These are phyloP conservation scores for Phalangium opilio DNA, from an alignment of 2,888 invertebrate genomes.

Conservation along the genomic window DNA sequence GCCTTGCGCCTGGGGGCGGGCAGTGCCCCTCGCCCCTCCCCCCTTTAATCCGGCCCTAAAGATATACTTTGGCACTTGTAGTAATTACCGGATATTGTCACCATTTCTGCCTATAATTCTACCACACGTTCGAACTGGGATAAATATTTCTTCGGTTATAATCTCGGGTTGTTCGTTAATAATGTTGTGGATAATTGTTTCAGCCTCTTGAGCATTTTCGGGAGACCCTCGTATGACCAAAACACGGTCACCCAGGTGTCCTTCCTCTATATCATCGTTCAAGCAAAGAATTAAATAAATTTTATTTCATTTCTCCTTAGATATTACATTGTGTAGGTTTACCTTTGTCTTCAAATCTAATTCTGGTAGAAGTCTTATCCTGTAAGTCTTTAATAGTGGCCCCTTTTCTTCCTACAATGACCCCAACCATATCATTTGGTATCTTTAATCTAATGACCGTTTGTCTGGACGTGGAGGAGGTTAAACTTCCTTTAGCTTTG, in stretches of 20 bases:
- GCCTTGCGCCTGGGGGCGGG: too few species aligned
- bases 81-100: constrained; percentile 39
- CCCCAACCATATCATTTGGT: constrained; percentile 31
- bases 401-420: constrained; percentile 49
- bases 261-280: too few species aligned
- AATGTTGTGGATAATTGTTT: constrained; percentile 50
- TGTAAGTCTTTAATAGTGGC: constrained; percentile 59
- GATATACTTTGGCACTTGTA: background rate
- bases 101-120: constrained; percentile 61
- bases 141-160: constrained; percentile 46
- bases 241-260: constrained; percentile 31
- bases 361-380: constrained; percentile 48
- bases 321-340: constrained; percentile 7
- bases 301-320: too few species aligned
- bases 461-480: background rate
- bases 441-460: constrained; percentile 29
- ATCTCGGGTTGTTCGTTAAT: constrained; percentile 50
- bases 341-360: constrained; percentile 35
- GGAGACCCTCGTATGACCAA: constrained; percentile 54
- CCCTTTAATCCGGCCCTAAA: too few species aligned
- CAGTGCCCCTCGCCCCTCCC: too few species aligned
- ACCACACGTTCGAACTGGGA: constrained; percentile 48
- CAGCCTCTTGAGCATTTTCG: constrained; percentile 52
- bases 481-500: too few species aligned
- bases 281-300: too few species aligned